A percentile compares a stretch with the other conserved stretches of the same genome.
phyloP scores from a whole-genome alignment of 2,797 vertebrate genomes.

The Intellagama lesueurii region DNA sequence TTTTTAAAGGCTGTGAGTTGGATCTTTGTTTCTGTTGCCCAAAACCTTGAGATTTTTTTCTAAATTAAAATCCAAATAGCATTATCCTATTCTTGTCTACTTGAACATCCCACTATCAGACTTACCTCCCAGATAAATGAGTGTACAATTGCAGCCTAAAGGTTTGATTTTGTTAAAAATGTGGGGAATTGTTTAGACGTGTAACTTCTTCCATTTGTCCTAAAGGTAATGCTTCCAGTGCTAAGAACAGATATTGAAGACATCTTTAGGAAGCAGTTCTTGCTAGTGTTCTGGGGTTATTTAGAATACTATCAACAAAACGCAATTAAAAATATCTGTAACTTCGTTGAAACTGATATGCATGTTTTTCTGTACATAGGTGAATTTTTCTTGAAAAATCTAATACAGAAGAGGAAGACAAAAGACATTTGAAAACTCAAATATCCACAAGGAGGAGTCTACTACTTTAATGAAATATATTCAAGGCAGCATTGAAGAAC shows the following conservation, averaged over 20 bases:
- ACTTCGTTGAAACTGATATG: slow-evolving; percentile 17
- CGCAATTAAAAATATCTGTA: slow-evolving; percentile 4
- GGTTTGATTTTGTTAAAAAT: neutral
- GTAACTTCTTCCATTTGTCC: neutral
- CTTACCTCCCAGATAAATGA: neutral
- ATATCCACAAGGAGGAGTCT: slow-evolving; percentile 9
- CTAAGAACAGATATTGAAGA: neutral
- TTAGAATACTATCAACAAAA: neutral
- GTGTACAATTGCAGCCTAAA: neutral
- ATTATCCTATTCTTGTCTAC: neutral
- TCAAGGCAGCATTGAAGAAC: slow-evolving; percentile 49
- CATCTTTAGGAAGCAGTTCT: no score
- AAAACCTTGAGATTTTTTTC: neutral
- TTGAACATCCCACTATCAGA: neutral
- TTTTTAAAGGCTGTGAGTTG: neutral
- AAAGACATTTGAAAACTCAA: slow-evolving; percentile 71
- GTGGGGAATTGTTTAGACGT: neutral
- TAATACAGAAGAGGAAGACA: slow-evolving; percentile 88
- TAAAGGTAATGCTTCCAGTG: neutral
- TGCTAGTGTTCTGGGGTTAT: neutral
- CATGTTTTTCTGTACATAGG: slow-evolving; percentile 77
- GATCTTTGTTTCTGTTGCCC: neutral
- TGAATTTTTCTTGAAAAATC: slow-evolving; percentile 97
- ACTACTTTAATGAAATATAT: slow-evolving; percentile 32
- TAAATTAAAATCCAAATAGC: neutral